These are phyloP conservation scores for Drosophila mercatorum DNA, from an alignment of 2,888 invertebrate genomes.

Conservation along the genomic window DNA sequence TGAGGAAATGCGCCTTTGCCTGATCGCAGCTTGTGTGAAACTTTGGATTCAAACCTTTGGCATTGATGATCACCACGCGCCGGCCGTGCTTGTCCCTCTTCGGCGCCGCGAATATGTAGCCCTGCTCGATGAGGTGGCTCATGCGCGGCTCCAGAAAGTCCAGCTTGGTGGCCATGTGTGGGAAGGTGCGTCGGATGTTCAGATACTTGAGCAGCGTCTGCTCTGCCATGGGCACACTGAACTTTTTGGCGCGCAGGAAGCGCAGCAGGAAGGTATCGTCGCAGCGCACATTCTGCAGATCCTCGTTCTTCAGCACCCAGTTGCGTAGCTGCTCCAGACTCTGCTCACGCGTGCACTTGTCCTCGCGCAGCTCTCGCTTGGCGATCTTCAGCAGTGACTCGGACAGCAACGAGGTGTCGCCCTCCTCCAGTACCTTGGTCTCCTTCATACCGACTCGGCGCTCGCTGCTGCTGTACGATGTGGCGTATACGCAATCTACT, in stretches of 20 bases:
- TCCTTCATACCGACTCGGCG: constrained; percentile 55
- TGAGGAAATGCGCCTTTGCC: constrained; percentile 89
- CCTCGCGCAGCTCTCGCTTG: constrained; percentile 89
- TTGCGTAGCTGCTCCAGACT: constrained; percentile 88
- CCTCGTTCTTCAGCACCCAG: constrained; percentile 89
- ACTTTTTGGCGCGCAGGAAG: constrained; percentile 91
- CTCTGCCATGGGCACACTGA: constrained; percentile 91
- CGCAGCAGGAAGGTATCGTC: constrained; percentile 90
- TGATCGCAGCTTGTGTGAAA: constrained; percentile 89
- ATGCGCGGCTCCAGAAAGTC: constrained; percentile 88
- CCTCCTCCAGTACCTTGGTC: constrained; percentile 53
- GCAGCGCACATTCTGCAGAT: constrained; percentile 88
- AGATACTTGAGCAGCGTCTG: constrained; percentile 91
- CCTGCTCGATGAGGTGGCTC: constrained; percentile 88
- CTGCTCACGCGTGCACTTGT: constrained; percentile 87
- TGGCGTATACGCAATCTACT: constrained; percentile 35
- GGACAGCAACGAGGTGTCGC: constrained; percentile 48
- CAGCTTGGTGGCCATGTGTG: constrained; percentile 87
- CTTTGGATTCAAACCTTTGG: constrained; percentile 89
- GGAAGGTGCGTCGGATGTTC: constrained; percentile 89
- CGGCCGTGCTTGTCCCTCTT: constrained; percentile 90
- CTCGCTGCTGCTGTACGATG: constrained; percentile 11
- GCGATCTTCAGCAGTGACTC: constrained; percentile 85
- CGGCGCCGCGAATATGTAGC: constrained; percentile 91
- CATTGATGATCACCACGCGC: constrained; percentile 88